phyloP scores from a whole-genome alignment of 2,113 vertebrate genomes.

The Taxidea taxus region DNA sequence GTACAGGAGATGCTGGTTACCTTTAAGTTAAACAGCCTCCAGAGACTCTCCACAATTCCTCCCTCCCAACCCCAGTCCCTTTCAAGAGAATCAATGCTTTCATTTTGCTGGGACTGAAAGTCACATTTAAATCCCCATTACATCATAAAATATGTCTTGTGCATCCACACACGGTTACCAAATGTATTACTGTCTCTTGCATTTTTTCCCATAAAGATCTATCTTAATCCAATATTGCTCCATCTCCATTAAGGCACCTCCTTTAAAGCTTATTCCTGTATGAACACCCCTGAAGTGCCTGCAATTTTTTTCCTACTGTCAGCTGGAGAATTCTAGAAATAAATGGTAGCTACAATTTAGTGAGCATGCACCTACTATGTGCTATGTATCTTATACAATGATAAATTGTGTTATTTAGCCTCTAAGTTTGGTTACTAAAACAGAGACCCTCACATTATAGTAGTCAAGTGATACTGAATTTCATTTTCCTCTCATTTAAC shows the following conservation, averaged over 20 bases:
- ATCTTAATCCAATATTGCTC: slow-evolving; percentile 54
- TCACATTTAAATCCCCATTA: slow-evolving; percentile 36
- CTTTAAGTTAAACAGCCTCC: neutral
- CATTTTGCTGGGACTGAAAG: slow-evolving; percentile 8
- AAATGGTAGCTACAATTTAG: neutral
- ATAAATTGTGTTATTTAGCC: neutral
- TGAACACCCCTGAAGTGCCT: neutral
- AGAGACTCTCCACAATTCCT: neutral
- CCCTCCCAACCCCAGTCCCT: neutral
- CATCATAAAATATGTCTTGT: neutral
- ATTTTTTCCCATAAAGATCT: slow-evolving; percentile 52
- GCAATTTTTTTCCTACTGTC: neutral
- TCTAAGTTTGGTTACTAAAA: neutral
- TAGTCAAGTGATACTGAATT: neutral
- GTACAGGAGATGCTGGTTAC: neutral
- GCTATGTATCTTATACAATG: neutral
- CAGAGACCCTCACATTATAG: neutral
- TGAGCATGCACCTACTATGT: neutral
- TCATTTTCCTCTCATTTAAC: neutral
- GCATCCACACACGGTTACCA: neutral
- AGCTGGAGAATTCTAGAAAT: neutral
- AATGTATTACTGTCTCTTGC: slow-evolving; percentile 36
- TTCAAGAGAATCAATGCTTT: slow-evolving; percentile 49
- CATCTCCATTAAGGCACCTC: slow-evolving; percentile 8
- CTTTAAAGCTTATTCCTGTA: neutral